These are phyloP conservation scores for Rapana venosa DNA, from an alignment of 2,888 invertebrate species.

Conservation along the genomic window DNA sequence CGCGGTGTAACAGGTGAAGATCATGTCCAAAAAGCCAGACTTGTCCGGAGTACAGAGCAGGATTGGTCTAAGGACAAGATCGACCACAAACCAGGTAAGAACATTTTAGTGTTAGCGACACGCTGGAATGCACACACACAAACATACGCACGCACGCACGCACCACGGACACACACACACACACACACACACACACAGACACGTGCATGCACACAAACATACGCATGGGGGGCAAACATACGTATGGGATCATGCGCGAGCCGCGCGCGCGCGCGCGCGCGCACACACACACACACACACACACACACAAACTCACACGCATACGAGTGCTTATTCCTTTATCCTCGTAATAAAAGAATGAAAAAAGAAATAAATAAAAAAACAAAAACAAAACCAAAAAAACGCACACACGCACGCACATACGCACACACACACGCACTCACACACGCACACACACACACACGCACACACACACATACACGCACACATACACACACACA, in stretches of 20 bases:
- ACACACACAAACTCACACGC: background rate
- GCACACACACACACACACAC: no score
- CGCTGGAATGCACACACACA: background rate
- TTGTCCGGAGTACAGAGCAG: slow-evolving; percentile 63
- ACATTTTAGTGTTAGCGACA: background rate
- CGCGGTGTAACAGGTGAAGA: slow-evolving; percentile 57
- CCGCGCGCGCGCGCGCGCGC: background rate
- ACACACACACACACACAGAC: background rate
- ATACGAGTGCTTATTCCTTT: no score
- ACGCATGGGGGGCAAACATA: no score
- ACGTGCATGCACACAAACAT: background rate
- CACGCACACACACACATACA: no score
- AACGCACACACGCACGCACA: background rate
- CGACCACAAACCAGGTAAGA: slow-evolving; percentile 57
- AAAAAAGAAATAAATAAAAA: background rate
- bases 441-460: background rate
- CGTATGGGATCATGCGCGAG: no score
- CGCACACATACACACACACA: no score
- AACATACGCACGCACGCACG: background rate
- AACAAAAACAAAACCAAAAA: background rate
- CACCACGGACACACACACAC: no score
- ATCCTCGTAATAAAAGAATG: no score
- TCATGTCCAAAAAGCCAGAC: slow-evolving; percentile 61
- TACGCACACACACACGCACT: background rate
- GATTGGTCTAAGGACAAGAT: slow-evolving; percentile 63